These are phyloP conservation scores for Ditula angustiorana DNA, from an alignment of 2,888 invertebrate genomes.

Conservation along the genomic window DNA sequence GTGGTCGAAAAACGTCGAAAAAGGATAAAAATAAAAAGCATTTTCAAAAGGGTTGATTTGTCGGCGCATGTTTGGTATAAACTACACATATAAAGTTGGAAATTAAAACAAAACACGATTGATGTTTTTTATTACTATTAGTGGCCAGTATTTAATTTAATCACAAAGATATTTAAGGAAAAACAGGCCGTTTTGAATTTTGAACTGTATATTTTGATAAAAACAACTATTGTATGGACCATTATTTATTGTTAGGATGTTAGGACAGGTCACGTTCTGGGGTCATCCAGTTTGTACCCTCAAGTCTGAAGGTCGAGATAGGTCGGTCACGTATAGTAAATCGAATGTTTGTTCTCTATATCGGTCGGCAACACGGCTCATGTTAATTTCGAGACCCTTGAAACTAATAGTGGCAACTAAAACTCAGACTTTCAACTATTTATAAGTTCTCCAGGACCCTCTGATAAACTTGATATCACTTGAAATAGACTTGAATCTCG, in stretches of 20 bases:
- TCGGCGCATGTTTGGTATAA: too few relatives aligned
- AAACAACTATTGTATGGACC: not conserved
- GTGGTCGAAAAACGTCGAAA: too few relatives aligned
- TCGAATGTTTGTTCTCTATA: conserved; percentile 24
- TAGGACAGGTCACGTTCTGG: conserved; percentile 52
- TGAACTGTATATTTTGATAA: not conserved
- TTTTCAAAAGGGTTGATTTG: too few relatives aligned
- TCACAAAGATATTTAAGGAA: too few relatives aligned
- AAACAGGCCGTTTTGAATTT: not conserved
- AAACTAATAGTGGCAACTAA: conserved; percentile 18
- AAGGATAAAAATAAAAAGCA: too few relatives aligned
- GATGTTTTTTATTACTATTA: too few relatives aligned
- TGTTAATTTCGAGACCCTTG: conserved; percentile 19
- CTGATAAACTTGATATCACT: conserved; percentile 8
- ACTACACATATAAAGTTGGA: too few relatives aligned
- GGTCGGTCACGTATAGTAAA: conserved; percentile 58
- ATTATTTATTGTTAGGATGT: not conserved
- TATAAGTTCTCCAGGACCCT: conserved; percentile 8
- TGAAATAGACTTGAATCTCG: not conserved
- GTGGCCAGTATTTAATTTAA: too few relatives aligned
- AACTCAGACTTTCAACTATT: conserved; percentile 29
- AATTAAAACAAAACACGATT: too few relatives aligned
- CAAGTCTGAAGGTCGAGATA: conserved; percentile 42
- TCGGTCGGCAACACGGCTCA: conserved; percentile 9
- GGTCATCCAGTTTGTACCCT: conserved; percentile 45